Conservation (phyloP, 1,140 invertebrate genomes). For the Chlorops oryzae region DNA sequence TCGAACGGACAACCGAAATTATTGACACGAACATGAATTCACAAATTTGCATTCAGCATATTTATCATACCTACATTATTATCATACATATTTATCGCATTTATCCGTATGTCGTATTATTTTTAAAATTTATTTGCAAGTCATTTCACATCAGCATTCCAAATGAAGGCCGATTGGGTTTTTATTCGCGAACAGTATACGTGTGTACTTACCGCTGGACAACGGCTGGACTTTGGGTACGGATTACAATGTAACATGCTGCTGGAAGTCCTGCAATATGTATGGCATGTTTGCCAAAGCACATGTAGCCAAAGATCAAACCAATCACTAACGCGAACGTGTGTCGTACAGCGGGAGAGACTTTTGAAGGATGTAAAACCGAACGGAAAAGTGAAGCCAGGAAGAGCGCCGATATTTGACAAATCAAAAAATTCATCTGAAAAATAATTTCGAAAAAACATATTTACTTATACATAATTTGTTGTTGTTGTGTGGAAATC, state of each 20-base stretch:
- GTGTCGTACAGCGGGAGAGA: conserved; percentile 64
- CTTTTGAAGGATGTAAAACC: conserved; percentile 59
- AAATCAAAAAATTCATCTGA: conserved; percentile 77
- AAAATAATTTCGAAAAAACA: conserved; percentile 25
- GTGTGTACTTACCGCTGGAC: conserved; percentile 57
- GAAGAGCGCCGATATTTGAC: conserved; percentile 69
- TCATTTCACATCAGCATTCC: no score
- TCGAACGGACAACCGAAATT: no score
- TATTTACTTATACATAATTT: neutral
- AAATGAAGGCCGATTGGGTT: no score
- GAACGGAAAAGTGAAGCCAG: conserved; percentile 69
- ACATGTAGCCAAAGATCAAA: conserved; percentile 74
- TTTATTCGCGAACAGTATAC: no score
- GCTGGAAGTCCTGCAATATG: conserved; percentile 69
- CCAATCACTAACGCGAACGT: conserved; percentile 68
- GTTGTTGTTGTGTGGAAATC: no score
- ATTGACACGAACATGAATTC: no score
- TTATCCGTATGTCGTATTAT: neutral
- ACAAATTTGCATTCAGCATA: no score
- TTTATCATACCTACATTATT: no score
- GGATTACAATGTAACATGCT: conserved; percentile 67
- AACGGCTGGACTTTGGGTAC: conserved; percentile 54
- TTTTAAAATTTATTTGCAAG: neutral
- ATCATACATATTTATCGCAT: conserved; percentile 2
- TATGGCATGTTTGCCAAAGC: conserved; percentile 79